A percentile compares a stretch with the other conserved stretches of the same genome.
Conservation (phyloP, 2,797 vertebrate genomes). For the Coregonus ussuriensis region DNA sequence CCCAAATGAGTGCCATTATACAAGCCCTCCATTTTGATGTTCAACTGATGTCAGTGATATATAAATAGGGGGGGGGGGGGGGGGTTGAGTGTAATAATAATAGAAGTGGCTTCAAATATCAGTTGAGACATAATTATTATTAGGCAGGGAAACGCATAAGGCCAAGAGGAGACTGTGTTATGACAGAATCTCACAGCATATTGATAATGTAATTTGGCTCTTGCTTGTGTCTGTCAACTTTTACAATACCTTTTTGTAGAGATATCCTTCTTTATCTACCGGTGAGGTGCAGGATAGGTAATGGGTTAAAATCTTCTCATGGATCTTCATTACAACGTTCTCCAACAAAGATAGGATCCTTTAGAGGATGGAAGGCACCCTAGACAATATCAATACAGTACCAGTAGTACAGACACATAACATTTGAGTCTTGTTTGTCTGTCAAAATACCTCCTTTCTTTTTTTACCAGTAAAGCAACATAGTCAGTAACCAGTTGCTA, state of each 20-base stretch:
- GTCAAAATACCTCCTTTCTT: neutral
- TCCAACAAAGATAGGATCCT: slow-evolving; percentile 17
- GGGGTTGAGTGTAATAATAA: neutral
- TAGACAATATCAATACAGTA: neutral
- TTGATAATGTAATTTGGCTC: neutral
- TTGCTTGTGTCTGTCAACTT: neutral
- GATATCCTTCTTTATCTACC: slow-evolving; percentile 86
- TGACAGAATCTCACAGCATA: neutral
- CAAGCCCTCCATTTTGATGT: slow-evolving; percentile 4
- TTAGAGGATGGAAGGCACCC: neutral
- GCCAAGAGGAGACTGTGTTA: neutral
- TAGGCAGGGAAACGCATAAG: neutral
- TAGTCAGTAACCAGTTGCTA: neutral
- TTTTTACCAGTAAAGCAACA: neutral
- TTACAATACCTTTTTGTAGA: slow-evolving; percentile 79
- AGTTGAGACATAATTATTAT: neutral
- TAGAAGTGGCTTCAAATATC: neutral
- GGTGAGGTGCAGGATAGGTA: slow-evolving; percentile 87
- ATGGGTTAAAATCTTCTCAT: slow-evolving; percentile 86
- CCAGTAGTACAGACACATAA: neutral
- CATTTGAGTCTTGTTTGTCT: neutral
- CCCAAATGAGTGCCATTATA: neutral
- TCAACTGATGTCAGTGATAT: slow-evolving; percentile 4
- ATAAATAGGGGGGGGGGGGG: neutral
- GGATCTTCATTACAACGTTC: slow-evolving; percentile 86